phyloP scores from a whole-genome alignment of 2,797 vertebrate genomes.

The Setipinna tenuifilis region DNA sequence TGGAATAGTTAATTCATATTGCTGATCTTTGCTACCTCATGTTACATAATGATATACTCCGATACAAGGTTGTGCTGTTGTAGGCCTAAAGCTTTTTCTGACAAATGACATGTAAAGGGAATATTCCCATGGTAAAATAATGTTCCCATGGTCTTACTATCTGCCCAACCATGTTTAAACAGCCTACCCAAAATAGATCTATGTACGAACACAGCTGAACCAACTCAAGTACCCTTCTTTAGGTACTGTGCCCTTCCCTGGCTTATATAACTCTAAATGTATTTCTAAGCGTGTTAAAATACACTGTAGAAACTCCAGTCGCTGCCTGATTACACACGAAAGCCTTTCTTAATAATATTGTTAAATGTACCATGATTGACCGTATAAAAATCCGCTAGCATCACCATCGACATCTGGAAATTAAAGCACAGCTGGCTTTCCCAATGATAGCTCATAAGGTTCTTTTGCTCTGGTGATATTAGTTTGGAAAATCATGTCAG shows the following conservation, averaged over 20 bases:
- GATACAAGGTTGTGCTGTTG: no score
- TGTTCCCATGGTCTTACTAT: background rate
- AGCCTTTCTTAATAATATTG: background rate
- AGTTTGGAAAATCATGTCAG: background rate
- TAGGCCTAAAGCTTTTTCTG: no score
- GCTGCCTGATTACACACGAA: background rate
- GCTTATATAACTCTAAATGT: background rate
- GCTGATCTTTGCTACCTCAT: no score
- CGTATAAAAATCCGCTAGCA: background rate
- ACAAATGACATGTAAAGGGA: no score
- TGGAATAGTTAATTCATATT: no score
- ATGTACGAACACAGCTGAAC: background rate
- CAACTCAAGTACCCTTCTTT: background rate
- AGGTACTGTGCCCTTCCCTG: background rate
- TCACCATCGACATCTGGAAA: background rate
- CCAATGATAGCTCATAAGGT: background rate
- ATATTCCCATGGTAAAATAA: no score
- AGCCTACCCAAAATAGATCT: background rate
- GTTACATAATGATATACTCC: no score
- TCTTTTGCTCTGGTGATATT: slow-evolving; percentile 7
- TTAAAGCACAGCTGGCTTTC: background rate
- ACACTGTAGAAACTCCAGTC: background rate
- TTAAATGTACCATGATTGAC: background rate
- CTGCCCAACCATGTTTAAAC: background rate
- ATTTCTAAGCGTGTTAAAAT: background rate